Evolutionary conservation across 2,888 invertebrate species (phyloP), one percentile per base, ranked within the genome.

Genomic region (Pheosia gnoma): DNA sequence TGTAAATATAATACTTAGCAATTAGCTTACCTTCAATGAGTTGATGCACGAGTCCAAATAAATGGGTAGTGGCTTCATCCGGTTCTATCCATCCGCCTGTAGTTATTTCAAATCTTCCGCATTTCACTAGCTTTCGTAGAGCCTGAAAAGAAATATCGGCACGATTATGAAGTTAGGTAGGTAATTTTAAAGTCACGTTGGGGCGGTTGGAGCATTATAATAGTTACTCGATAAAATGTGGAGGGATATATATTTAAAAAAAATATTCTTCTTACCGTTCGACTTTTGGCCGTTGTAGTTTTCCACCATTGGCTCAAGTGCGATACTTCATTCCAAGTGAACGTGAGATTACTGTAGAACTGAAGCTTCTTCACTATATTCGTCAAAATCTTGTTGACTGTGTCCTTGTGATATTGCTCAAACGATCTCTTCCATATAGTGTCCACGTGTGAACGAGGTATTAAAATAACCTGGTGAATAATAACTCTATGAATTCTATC

Each of bases 21-120:
- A 25, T 25, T 25, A 25, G 25, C 25, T 79, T 87, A 97, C 97
- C 98, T 95, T 98, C 97, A 70, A 97, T 96, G 9, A 98, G 93
- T 86, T 98, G 98, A 91, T 98, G 98, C 58, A 98, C 89, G 94
- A 98, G 96, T 54, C 97, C 97, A 85, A 96, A 98, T 56, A 98
- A 87, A 86, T 98, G 97, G 0, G 97, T 95, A 59, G 97, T 97
- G 3, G 98, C 98, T 90, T 98, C 98, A 79, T 98, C 98, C 0
- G 98, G 97, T 97, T 98, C 98, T 4, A 98, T 98, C 98, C 98
- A 98, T 8, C 97, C 97, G 3, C 98, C 98, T 0, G 98, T 98
- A 51, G 97, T 97, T 75, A 98, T 96, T 91, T 98, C 98, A 63
- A 98, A 91, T 60, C 98, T 95, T 3, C 98, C 98, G 38, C 96